Conservation (phyloP, 2,797 vertebrate species). For the Protonibea diacanthus region DNA sequence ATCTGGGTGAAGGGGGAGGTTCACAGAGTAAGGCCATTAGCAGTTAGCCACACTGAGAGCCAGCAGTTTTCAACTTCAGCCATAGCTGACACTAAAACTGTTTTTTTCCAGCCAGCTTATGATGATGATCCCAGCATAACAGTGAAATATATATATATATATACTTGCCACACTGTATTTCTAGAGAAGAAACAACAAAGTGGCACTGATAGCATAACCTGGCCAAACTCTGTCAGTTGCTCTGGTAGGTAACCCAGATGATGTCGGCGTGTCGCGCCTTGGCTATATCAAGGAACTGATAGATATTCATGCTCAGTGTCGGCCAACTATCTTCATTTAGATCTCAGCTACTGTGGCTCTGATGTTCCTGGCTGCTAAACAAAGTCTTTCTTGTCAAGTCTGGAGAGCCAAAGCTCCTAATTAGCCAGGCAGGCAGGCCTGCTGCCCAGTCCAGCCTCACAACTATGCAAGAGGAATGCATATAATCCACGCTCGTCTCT, state of each 20-base stretch:
- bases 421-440: constrained; percentile 77
- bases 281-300: constrained; percentile 41
- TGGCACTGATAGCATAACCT: constrained; percentile 30
- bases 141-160: background rate
- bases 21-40: constrained; percentile 10
- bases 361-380: constrained; percentile 72
- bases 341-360: constrained; percentile 61
- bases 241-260: background rate
- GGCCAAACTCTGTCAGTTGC: constrained; percentile 45
- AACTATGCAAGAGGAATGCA: constrained; percentile 91
- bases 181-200: constrained; percentile 32
- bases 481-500: constrained; percentile 74
- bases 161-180: constrained; percentile 23
- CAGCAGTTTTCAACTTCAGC: constrained; percentile 33
- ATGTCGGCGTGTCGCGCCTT: constrained; percentile 6
- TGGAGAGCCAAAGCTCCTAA: constrained; percentile 72
- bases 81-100: constrained; percentile 27
- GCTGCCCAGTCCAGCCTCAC: constrained; percentile 79
- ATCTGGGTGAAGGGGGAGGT: constrained; percentile 25
- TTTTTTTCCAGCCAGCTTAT: constrained; percentile 33
- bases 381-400: constrained; percentile 73
- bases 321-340: constrained; percentile 58
- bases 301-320: constrained; percentile 56
- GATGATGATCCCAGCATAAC: constrained; percentile 14
- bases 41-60: constrained; percentile 26